Conservation (phyloP, 2,113 vertebrate genomes). For the Serinus canaria region DNA sequence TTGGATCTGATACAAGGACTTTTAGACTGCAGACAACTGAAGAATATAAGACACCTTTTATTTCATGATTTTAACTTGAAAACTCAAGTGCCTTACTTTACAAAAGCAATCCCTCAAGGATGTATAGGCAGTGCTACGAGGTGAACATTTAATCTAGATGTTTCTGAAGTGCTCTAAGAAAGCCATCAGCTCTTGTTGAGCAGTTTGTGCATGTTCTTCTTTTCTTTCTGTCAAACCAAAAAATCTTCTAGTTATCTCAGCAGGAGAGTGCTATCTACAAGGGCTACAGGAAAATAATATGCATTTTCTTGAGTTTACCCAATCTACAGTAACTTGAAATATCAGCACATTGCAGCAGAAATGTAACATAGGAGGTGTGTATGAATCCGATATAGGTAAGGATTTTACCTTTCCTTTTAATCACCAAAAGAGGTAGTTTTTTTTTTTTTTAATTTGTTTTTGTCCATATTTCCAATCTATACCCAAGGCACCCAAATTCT, state of each 20-base stretch:
- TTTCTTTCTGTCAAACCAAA: background rate
- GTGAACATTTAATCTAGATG: background rate
- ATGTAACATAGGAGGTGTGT: background rate
- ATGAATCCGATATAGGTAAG: background rate
- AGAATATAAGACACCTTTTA: background rate
- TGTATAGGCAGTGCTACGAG: background rate
- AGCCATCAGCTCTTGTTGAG: background rate
- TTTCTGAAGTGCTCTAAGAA: background rate
- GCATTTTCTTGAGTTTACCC: background rate
- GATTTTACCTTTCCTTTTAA: background rate
- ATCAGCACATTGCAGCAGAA: background rate
- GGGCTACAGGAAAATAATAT: background rate
- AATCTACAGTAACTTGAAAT: background rate
- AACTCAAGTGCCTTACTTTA: background rate
- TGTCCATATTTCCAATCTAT: background rate
- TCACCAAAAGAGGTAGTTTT: background rate
- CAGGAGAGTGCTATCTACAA: background rate
- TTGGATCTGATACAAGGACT: background rate
- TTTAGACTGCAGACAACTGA: background rate
- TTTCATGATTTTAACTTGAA: background rate
- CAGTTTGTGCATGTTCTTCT: background rate
- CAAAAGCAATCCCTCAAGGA: background rate
- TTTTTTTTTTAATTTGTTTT: background rate
- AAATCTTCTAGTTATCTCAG: background rate
- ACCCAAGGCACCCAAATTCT: background rate